phyloP scores from a whole-genome alignment of 2,888 invertebrate species.

The Apotomis betuletana region DNA sequence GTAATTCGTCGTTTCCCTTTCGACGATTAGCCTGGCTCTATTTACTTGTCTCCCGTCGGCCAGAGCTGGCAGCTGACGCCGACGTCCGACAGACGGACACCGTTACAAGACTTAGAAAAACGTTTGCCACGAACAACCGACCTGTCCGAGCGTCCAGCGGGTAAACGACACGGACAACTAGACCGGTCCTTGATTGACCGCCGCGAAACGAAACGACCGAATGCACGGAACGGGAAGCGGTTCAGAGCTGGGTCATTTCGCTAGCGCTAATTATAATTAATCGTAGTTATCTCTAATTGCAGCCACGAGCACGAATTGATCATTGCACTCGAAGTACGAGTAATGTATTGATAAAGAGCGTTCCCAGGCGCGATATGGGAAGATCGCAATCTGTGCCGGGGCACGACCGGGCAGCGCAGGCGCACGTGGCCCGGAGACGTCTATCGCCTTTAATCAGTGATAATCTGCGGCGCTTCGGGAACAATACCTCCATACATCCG shows the following conservation, averaged over 20 bases:
- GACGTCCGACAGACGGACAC: constrained; percentile 77
- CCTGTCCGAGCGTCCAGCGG: constrained; percentile 58
- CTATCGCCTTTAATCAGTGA: constrained; percentile 71
- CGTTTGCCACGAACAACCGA: constrained; percentile 72
- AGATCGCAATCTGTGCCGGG: constrained; percentile 69
- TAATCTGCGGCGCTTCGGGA: constrained; percentile 65
- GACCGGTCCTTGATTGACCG: constrained; percentile 63
- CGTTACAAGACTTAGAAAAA: constrained; percentile 83
- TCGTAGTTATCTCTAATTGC: constrained; percentile 20
- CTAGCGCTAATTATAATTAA: constrained; percentile 23
- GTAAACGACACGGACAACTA: constrained; percentile 60
- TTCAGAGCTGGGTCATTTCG: constrained; percentile 30
- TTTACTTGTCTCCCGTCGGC: constrained; percentile 78
- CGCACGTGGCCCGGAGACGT: constrained; percentile 66
- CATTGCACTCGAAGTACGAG: constrained; percentile 21
- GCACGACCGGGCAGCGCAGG: constrained; percentile 67
- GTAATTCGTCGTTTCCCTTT: constrained; percentile 82
- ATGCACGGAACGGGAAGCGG: constrained; percentile 45
- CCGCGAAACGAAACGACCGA: constrained; percentile 46
- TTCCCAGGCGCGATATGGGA: constrained; percentile 68
- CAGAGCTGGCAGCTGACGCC: constrained; percentile 80
- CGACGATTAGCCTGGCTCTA: constrained; percentile 81
- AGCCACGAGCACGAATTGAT: constrained; percentile 18
- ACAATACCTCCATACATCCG: constrained; percentile 68
- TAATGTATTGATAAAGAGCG: constrained; percentile 40